Percentiles rank a stretch among this genome's conserved stretches.
Conservation (phyloP, 2,113 vertebrate genomes). For the Meriones unguiculatus region DNA sequence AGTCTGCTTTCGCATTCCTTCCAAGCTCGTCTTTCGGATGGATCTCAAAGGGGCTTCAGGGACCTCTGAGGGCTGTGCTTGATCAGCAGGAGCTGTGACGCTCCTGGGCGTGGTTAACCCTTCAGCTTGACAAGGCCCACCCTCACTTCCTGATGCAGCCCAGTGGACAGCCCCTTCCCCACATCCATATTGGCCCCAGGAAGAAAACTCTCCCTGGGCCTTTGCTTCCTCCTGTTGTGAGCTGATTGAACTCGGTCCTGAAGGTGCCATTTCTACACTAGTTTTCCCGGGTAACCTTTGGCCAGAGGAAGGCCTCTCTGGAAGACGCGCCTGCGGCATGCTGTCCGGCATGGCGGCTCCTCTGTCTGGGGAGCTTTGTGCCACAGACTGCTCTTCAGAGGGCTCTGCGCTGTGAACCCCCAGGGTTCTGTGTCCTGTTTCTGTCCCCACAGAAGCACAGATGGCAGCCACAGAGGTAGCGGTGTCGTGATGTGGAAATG, state of each 20-base stretch:
- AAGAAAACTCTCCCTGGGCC: neutral
- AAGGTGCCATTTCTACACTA: neutral
- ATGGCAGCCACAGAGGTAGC: slow-evolving; percentile 24
- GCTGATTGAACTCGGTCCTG: neutral
- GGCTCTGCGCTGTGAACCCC: neutral
- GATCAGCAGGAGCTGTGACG: neutral
- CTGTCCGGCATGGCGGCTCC: neutral
- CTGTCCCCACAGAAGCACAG: neutral
- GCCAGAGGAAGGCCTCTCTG: slow-evolving; percentile 4
- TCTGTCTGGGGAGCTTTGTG: neutral
- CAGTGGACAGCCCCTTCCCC: neutral
- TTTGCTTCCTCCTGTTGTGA: neutral
- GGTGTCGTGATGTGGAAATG: neutral
- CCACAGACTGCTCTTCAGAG: neutral
- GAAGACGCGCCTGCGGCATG: neutral
- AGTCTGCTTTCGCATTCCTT: slow-evolving; percentile 87
- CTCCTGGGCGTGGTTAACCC: neutral
- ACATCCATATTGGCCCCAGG: fast-evolving
- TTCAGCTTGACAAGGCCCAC: neutral
- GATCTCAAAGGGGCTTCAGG: slow-evolving; percentile 69
- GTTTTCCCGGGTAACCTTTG: slow-evolving; percentile 52
- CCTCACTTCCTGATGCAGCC: neutral
- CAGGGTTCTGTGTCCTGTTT: neutral
- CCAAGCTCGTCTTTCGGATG: slow-evolving; percentile 84
- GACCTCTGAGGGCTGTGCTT: neutral